Base-by-base conservation (phyloP, 2,797 vertebrate genomes). In the Phrynocephalus forsythii region DNA sequence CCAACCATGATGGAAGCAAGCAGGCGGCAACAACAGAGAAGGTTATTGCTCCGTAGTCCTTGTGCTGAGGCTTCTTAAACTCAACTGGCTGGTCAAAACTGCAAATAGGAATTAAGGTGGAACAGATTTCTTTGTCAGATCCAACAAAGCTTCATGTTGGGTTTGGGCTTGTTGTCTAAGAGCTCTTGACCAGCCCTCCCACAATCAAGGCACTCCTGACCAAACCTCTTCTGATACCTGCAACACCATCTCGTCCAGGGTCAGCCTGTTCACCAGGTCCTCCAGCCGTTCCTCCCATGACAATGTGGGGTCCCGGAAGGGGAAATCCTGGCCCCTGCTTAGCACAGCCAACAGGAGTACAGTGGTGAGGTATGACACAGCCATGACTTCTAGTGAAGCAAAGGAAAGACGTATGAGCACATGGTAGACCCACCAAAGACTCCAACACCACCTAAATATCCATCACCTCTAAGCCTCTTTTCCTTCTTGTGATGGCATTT, bases 231-330 rank as follows among this genome's bases (percentile, higher is more conserved):
- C 63, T 86, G 86, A 60, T 93, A 96, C 95, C 95, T 96, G 95
- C 76, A 95, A 90, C 82, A 96, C 94, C 93, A 96, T 89, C 91
- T 96, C 95, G 9, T 81, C 85, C 15, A 95, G 92, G n/a, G 89
- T 95, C 82, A 96, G 91, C 71, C 95, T 83, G 18, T 78, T 84
- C 78, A 96, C 76, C 75, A 96, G 83, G 69, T 96, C 95, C 0
- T 94, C 95, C 66, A 96, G 91, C 10, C 95, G 95, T 8, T 88
- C 90, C 6, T 93, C 86, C 95, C 95, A 96, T 24, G 95, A 84
- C 72, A 96, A 90, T 0, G 93, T 68, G 13, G 95, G 95, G 89
- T 96, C 89, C 92, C 79, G 80, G 85, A 93, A 93, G 6, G 92
- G 92, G 82, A 88, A 92, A 8, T 90, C 89, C 82, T 85, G 52